Evolutionary conservation across 2,797 vertebrate genomes (phyloP).

Genomic region (Clamator glandarius): DNA sequence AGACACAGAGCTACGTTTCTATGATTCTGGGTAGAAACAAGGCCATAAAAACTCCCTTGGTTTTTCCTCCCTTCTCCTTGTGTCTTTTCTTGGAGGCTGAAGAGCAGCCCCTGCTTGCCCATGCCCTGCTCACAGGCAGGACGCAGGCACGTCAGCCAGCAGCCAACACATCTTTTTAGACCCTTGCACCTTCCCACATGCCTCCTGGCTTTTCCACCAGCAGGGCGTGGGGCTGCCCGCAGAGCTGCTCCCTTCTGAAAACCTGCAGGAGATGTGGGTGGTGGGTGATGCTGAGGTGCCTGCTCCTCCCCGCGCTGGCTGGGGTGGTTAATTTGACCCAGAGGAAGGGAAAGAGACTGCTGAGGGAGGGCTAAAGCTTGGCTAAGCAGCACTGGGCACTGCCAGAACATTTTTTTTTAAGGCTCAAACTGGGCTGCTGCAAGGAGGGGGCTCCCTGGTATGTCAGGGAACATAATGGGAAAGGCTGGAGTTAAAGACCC

Average conservation of each 20-base stretch:
- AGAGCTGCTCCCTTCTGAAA: background rate
- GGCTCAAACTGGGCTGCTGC: background rate
- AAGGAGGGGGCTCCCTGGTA: background rate
- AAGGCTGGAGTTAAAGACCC: constrained; percentile 50
- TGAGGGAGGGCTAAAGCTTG: background rate
- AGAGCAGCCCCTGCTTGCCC: too few species aligned
- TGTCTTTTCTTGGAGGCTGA: background rate
- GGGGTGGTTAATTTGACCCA: background rate
- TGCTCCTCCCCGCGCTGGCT: rapidly evolving
- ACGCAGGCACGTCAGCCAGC: background rate
- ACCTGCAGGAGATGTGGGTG: background rate
- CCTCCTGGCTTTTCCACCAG: rapidly evolving
- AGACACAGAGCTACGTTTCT: background rate
- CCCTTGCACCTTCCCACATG: rapidly evolving
- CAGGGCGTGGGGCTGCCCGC: rapidly evolving
- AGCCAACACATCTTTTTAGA: rapidly evolving
- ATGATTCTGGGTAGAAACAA: background rate
- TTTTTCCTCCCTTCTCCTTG: background rate
- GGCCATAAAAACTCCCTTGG: rapidly evolving
- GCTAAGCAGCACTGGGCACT: background rate
- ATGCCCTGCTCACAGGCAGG: rapidly evolving
- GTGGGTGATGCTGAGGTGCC: background rate
- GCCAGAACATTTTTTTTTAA: background rate
- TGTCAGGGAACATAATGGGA: constrained; percentile 1
- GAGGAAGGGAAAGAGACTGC: background rate